phyloP scores from a whole-genome alignment of 2,888 invertebrate genomes.

The Hirtodrosophila alboralis region DNA sequence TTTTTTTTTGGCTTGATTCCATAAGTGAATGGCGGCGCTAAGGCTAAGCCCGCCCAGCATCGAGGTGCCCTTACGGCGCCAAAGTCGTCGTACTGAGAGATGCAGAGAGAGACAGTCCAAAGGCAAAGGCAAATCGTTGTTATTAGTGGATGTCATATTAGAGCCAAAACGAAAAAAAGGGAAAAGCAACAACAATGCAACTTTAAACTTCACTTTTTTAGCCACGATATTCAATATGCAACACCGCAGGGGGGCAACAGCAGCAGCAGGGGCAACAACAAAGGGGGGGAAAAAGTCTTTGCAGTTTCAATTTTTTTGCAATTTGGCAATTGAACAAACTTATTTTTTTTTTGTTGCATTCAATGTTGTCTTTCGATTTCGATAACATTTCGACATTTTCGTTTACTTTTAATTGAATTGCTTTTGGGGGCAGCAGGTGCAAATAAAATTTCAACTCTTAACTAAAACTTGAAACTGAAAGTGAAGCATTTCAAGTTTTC shows the following conservation, averaged over 20 bases:
- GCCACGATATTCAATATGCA: slow-evolving; percentile 74
- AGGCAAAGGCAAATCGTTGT: slow-evolving; percentile 37
- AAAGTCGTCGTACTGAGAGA: slow-evolving; percentile 3
- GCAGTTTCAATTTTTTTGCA: slow-evolving; percentile 43
- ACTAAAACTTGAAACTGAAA: slow-evolving; percentile 27
- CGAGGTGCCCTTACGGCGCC: slow-evolving; percentile 49
- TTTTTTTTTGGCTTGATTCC: slow-evolving; percentile 59
- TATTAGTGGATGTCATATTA: slow-evolving; percentile 75
- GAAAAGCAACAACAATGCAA: slow-evolving; percentile 35
- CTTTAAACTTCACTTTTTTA: slow-evolving; percentile 56
- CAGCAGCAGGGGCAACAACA: slow-evolving; percentile 6
- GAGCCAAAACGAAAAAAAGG: no score
- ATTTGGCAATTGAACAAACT: slow-evolving; percentile 55
- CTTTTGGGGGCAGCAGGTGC: slow-evolving; percentile 23
- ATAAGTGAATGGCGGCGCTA: slow-evolving; percentile 66
- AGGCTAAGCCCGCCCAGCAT: slow-evolving; percentile 49
- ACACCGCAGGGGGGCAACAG: slow-evolving; percentile 58
- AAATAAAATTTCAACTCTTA: slow-evolving; percentile 1
- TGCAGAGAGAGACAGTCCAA: slow-evolving; percentile 19
- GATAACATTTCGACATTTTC: slow-evolving; percentile 69
- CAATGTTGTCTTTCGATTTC: slow-evolving; percentile 34
- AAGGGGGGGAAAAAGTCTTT: slow-evolving; percentile 34
- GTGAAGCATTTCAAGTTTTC: slow-evolving; percentile 13
- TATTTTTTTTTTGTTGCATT: slow-evolving; percentile 10
- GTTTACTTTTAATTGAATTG: slow-evolving; percentile 65